A percentile compares a stretch with the other conserved stretches of the same genome.
Evolutionary conservation across 2,888 invertebrate species (phyloP).

Genomic region (Pristionchus maxplancki): DNA sequence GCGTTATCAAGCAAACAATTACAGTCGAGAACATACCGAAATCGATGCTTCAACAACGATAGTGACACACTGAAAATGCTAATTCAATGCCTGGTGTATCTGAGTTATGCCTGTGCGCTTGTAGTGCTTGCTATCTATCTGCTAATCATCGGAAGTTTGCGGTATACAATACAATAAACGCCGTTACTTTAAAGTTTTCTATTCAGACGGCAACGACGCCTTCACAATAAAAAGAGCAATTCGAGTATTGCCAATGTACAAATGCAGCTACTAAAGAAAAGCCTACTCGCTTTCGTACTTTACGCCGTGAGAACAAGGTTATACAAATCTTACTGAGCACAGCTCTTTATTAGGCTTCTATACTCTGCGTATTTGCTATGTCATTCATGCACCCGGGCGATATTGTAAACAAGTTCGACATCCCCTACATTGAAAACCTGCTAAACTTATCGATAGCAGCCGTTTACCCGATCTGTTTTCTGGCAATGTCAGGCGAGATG

Average conservation of each 20-base stretch:
- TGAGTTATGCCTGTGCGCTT: not conserved
- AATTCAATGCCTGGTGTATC: not conserved
- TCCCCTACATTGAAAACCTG: not conserved
- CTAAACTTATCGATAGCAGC: not conserved
- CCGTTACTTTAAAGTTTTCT: no score
- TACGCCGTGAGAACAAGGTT: not conserved
- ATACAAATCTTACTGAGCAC: no score
- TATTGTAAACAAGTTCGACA: not conserved
- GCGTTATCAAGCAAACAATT: no score
- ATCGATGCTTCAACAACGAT: no score
- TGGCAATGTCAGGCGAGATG: constrained; percentile 1
- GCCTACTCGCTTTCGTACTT: not conserved
- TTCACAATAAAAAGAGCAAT: not conserved
- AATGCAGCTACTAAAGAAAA: not conserved
- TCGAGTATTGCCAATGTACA: not conserved
- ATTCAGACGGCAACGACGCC: not conserved
- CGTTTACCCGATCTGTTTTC: not conserved
- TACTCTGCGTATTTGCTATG: no score
- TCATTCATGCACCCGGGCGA: no score
- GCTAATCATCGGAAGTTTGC: not conserved
- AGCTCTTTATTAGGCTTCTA: no score
- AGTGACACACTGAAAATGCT: no score
- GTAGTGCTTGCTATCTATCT: not conserved
- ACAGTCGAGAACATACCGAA: no score
- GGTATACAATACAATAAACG: no score